phyloP scores from a whole-genome alignment of 2,888 invertebrate genomes.

The Clusia tigrina region DNA sequence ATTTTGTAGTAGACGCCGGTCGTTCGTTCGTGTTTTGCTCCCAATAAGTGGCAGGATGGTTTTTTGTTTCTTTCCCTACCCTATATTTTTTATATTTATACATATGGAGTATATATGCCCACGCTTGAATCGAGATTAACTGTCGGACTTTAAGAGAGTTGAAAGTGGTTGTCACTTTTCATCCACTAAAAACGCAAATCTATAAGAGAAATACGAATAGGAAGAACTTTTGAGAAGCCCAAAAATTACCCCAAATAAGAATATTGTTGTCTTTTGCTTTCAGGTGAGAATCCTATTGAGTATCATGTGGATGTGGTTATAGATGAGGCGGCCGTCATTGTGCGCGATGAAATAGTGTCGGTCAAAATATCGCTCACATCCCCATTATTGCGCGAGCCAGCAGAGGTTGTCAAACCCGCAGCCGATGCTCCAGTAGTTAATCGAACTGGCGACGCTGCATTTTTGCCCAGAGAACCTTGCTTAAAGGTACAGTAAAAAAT shows the following conservation, averaged over 20 bases:
- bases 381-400: constrained; percentile 88
- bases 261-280: constrained; percentile 34
- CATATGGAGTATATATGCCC: too few species aligned
- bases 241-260: not conserved
- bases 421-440: constrained; percentile 66
- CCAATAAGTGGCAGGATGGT: constrained; percentile 8
- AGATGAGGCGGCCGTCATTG: constrained; percentile 85
- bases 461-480: constrained; percentile 99
- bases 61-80: constrained; percentile 8
- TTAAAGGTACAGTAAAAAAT: constrained; percentile 67
- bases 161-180: constrained; percentile 24
- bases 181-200: constrained; percentile 11
- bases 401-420: constrained; percentile 56
- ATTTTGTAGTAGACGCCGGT: not conserved
- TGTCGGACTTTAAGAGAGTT: too few species aligned
- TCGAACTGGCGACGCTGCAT: constrained; percentile 73
- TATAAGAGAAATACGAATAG: not conserved
- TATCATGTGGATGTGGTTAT: constrained; percentile 86
- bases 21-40: not conserved
- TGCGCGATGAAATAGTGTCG: constrained; percentile 78
- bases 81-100: too few species aligned
- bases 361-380: constrained; percentile 93
- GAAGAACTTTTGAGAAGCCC: not conserved
- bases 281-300: constrained; percentile 55
- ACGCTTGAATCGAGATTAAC: too few species aligned